Evolutionary conservation across 2,113 vertebrate species (phyloP).

Genomic region (Alligator sinensis): DNA sequence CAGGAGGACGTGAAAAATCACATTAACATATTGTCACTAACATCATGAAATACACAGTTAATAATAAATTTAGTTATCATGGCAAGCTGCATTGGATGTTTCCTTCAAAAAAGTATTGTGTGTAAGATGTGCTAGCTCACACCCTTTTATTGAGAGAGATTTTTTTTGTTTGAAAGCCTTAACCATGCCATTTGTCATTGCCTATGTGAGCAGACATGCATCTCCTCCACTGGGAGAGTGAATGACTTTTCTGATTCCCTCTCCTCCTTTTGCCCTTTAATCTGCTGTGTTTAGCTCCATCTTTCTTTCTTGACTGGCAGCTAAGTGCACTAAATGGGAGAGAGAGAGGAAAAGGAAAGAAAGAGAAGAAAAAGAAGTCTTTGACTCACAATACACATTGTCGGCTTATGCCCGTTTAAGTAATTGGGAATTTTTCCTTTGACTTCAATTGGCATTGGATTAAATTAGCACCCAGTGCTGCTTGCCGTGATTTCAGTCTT

Average conservation of each 20-base stretch:
- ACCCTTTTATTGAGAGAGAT: not conserved
- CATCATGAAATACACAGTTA: constrained; percentile 99
- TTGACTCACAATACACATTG: rapidly evolving
- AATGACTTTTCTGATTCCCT: not conserved
- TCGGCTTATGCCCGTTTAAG: rapidly evolving
- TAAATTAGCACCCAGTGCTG: not conserved
- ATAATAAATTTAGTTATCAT: constrained; percentile 96
- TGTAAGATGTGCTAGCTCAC: constrained; percentile 63
- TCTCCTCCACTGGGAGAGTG: not conserved
- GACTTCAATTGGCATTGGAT: not conserved
- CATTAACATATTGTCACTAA: constrained; percentile 99
- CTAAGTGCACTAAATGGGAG: not conserved
- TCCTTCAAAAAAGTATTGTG: constrained; percentile 83
- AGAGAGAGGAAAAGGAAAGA: not conserved
- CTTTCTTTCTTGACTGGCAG: not conserved
- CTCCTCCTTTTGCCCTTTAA: constrained; percentile 5
- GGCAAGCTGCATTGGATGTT: constrained; percentile 87
- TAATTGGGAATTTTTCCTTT: not conserved
- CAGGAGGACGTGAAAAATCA: constrained; percentile 94
- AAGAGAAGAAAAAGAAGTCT: not conserved
- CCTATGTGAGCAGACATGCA: not conserved
- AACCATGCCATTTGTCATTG: not conserved
- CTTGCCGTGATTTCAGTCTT: rapidly evolving
- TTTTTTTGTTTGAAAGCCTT: constrained; percentile 25
- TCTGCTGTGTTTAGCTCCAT: not conserved